Conservation (phyloP, 2,797 vertebrate species). For the Erpetoichthys calabaricus region DNA sequence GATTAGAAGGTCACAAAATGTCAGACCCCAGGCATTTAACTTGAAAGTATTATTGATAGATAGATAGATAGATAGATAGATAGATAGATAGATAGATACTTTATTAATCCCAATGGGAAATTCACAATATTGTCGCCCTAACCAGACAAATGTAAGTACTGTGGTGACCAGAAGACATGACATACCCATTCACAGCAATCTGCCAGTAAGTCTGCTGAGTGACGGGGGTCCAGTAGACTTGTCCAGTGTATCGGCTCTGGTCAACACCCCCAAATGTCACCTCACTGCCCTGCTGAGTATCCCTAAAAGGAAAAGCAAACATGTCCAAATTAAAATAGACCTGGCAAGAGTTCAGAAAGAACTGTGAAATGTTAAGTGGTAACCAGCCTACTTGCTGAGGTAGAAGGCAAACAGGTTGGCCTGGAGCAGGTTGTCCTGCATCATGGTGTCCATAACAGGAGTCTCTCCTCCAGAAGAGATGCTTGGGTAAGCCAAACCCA, state of each 20-base stretch:
- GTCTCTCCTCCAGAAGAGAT: slow-evolving; percentile 17
- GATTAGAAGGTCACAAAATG: too few species aligned
- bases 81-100: too few species aligned
- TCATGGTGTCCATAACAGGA: slow-evolving; percentile 31
- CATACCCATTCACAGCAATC: slow-evolving; percentile 36
- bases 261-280: slow-evolving; percentile 43
- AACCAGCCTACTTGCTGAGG: slow-evolving; percentile 43
- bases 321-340: not conserved
- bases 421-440: slow-evolving; percentile 25
- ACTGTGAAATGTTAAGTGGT: slow-evolving; percentile 16
- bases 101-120: too few species aligned
- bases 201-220: slow-evolving; percentile 42
- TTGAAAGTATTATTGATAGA: too few species aligned
- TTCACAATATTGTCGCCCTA: too few species aligned
- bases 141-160: too few species aligned
- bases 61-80: too few species aligned
- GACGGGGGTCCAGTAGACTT: slow-evolving; percentile 48
- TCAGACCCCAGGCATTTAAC: too few species aligned
- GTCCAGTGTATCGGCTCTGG: slow-evolving; percentile 34
- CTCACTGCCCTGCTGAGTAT: slow-evolving; percentile 25
- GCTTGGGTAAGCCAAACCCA: slow-evolving; percentile 38
- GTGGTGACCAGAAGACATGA: not conserved
- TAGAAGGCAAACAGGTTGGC: slow-evolving; percentile 53
- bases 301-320: slow-evolving; percentile 15
- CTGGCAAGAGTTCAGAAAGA: not conserved